Evolutionary conservation across 2,113 vertebrate genomes (phyloP).

Genomic region (Amblyopsis rosae): DNA sequence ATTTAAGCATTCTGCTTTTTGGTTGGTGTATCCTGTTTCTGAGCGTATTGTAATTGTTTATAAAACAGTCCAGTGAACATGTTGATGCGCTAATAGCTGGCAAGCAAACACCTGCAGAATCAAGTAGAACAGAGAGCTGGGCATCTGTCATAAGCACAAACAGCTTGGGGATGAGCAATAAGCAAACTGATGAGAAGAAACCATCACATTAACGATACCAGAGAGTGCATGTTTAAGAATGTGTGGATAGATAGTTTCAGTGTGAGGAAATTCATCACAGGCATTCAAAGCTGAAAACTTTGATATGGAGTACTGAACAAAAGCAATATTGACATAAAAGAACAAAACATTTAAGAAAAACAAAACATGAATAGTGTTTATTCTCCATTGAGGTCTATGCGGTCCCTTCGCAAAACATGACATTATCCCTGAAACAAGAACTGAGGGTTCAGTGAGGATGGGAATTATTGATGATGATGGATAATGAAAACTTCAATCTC

Average conservation of each 20-base stretch:
- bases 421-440: constrained; percentile 72
- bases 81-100: constrained; percentile 23
- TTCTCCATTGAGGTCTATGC: constrained; percentile 68
- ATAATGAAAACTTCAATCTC: constrained; percentile 54
- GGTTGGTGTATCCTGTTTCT: constrained; percentile 6
- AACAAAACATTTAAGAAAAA: constrained; percentile 29
- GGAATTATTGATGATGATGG: constrained; percentile 53
- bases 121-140: constrained; percentile 10
- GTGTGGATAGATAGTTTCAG: constrained; percentile 28
- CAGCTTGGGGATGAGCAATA: constrained; percentile 15
- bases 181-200: constrained; percentile 6
- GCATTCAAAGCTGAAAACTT: constrained; percentile 55
- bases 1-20: constrained; percentile 10
- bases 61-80: constrained; percentile 9
- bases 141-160: constrained; percentile 9
- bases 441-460: constrained; percentile 49
- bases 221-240: constrained; percentile 24
- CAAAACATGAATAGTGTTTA: constrained; percentile 66
- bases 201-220: constrained; percentile 3
- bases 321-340: constrained; percentile 30
- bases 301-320: constrained; percentile 39
- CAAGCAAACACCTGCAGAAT: constrained; percentile 5
- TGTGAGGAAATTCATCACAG: constrained; percentile 41
- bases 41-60: constrained; percentile 21
- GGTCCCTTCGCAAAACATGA: constrained; percentile 62